Evolutionary conservation across 1,140 invertebrate species (phyloP).

Genomic region (Archivesica marissinica): DNA sequence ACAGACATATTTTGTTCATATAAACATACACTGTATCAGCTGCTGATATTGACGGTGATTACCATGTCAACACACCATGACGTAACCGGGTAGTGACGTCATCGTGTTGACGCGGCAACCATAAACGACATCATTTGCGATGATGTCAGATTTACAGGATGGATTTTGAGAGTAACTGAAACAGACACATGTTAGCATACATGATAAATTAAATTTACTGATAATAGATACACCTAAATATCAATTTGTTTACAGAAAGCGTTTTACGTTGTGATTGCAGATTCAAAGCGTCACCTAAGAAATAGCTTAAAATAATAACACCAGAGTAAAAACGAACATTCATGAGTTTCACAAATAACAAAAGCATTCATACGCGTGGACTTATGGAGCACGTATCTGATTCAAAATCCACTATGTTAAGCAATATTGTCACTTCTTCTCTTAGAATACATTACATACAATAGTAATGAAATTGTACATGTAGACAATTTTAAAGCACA

Average conservation of each 20-base stretch:
- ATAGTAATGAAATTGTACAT: constrained; percentile 24
- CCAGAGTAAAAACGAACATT: constrained; percentile 47
- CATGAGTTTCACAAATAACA: constrained; percentile 26
- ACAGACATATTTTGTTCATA: constrained; percentile 63
- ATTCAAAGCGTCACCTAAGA: constrained; percentile 48
- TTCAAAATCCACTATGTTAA: constrained; percentile 4
- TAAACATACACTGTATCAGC: constrained; percentile 63
- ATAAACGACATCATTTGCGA: constrained; percentile 62
- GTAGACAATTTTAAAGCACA: constrained; percentile 25
- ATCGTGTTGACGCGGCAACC: constrained; percentile 46
- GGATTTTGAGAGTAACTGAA: constrained; percentile 37
- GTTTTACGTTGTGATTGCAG: constrained; percentile 15
- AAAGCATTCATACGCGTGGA: constrained; percentile 42
- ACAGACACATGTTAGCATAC: constrained; percentile 53
- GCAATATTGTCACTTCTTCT: not conserved
- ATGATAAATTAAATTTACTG: constrained; percentile 50
- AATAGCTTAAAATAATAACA: constrained; percentile 47
- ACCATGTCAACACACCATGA: constrained; percentile 38
- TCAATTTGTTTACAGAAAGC: constrained; percentile 30
- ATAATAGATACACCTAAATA: constrained; percentile 55
- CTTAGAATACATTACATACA: constrained; percentile 17
- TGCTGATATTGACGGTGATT: constrained; percentile 53
- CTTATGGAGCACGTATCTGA: not conserved
- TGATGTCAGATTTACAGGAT: constrained; percentile 58
- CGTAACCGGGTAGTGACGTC: constrained; percentile 10